These are phyloP conservation scores for Sebastes umbrosus DNA, from an alignment of 2,797 vertebrate genomes.

Conservation along the genomic window DNA sequence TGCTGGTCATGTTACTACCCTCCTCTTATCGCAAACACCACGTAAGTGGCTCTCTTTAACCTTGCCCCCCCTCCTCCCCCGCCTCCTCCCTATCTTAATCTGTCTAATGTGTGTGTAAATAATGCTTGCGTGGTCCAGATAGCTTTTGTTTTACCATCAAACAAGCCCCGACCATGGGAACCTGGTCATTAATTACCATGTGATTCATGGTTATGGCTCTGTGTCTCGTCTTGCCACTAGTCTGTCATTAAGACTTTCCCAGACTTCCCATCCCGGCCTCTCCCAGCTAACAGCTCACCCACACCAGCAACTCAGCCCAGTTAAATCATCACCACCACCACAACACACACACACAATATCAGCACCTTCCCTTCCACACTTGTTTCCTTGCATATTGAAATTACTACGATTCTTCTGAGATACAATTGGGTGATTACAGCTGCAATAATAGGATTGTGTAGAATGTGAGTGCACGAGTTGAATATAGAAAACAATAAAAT, in stretches of 20 bases:
- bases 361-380: conserved; percentile 30
- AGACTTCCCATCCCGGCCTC: conserved; percentile 73
- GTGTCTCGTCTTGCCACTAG: conserved; percentile 67
- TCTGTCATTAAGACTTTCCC: conserved; percentile 77
- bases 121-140: conserved; percentile 59
- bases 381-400: background rate
- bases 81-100: conserved; percentile 54
- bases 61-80: background rate
- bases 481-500: background rate
- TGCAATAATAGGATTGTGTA: background rate
- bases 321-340: conserved; percentile 8
- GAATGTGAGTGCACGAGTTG: too few species aligned
- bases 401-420: background rate
- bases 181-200: conserved; percentile 71
- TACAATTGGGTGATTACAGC: background rate
- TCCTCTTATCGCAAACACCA: conserved; percentile 54
- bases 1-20: conserved; percentile 24
- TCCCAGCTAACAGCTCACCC: conserved; percentile 61
- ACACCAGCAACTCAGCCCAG: conserved; percentile 33
- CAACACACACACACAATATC: background rate
- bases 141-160: conserved; percentile 75
- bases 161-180: conserved; percentile 70
- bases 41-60: conserved; percentile 47
- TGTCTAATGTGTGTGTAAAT: conserved; percentile 72
- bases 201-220: conserved; percentile 74